Evolutionary conservation across 1,140 invertebrate species (phyloP).

Genomic region (Brachionus sp.): DNA sequence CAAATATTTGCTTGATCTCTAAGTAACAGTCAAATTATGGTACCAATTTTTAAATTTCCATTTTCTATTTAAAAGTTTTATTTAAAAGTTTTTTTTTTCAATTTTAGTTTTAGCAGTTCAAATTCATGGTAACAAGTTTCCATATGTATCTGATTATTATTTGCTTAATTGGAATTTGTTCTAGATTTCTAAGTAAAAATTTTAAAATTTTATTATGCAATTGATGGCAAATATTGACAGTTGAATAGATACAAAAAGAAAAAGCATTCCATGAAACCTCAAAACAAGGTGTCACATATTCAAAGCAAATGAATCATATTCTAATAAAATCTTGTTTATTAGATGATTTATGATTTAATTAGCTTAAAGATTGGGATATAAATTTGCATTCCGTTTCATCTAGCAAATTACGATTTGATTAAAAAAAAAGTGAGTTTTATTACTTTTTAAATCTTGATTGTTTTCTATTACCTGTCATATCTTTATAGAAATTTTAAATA

Average conservation of each 20-base stretch:
- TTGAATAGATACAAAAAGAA: not conserved
- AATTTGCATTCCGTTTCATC: conserved; percentile 19
- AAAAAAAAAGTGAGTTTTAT: conserved; percentile 18
- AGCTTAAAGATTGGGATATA: not conserved
- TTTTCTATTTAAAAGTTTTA: not conserved
- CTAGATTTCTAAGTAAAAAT: not conserved
- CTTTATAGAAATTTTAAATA: conserved; percentile 18
- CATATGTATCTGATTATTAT: not conserved
- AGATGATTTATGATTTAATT: conserved; percentile 39
- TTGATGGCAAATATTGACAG: not conserved
- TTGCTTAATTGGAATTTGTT: not conserved
- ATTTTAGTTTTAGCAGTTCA: not conserved
- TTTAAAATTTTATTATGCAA: not conserved
- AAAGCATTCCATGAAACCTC: not conserved
- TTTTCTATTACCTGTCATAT: conserved; percentile 20
- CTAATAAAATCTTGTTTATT: conserved; percentile 35
- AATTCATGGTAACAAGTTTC: not conserved
- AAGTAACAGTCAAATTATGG: conserved; percentile 2
- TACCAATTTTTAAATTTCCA: not conserved
- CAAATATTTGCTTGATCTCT: conserved; percentile 8
- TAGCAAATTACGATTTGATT: not conserved
- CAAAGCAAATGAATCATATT: conserved; percentile 15
- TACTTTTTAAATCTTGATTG: not conserved
- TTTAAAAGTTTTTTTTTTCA: not conserved
- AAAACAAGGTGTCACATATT: not conserved